A percentile compares a stretch with the other conserved stretches of the same genome.
Conservation (phyloP, 1,140 invertebrate species). For the Ostrea edulis region DNA sequence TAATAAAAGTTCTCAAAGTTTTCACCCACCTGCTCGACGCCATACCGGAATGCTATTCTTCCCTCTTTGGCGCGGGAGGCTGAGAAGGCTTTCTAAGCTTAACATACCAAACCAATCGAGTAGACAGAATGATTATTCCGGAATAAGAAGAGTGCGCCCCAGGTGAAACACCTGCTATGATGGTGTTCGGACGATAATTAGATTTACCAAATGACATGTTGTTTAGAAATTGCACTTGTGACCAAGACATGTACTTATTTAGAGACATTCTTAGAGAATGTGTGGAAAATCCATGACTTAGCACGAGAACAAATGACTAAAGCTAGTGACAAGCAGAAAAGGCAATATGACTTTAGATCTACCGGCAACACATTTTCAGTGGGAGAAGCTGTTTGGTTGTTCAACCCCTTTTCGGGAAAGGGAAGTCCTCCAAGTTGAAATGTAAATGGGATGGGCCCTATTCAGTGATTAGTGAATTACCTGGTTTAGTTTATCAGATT, state of each 20-base stretch:
- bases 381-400: slow-evolving; percentile 41
- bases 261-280: too few species aligned
- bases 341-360: slow-evolving; percentile 21
- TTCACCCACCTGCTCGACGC: slow-evolving; percentile 13
- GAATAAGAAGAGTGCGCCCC: background rate
- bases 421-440: slow-evolving; percentile 12
- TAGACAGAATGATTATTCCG: slow-evolving; percentile 10
- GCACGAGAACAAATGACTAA: slow-evolving; percentile 40
- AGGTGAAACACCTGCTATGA: too few species aligned
- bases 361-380: background rate
- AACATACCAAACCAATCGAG: background rate
- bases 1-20: slow-evolving; percentile 10
- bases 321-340: too few species aligned
- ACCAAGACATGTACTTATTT: too few species aligned
- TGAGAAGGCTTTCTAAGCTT: background rate
- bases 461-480: background rate
- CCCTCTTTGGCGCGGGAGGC: background rate
- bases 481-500: slow-evolving; percentile 40
- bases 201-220: slow-evolving; percentile 44
- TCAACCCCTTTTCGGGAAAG: background rate
- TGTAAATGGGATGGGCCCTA: slow-evolving; percentile 34
- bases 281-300: slow-evolving; percentile 29
- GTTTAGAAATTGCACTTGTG: background rate
- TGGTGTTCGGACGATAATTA: slow-evolving; percentile 52
- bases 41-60: background rate